Percentiles rank a stretch among this genome's conserved stretches.
Conservation (phyloP, 2,888 invertebrate species). For the Caenorhabditis japonica region DNA sequence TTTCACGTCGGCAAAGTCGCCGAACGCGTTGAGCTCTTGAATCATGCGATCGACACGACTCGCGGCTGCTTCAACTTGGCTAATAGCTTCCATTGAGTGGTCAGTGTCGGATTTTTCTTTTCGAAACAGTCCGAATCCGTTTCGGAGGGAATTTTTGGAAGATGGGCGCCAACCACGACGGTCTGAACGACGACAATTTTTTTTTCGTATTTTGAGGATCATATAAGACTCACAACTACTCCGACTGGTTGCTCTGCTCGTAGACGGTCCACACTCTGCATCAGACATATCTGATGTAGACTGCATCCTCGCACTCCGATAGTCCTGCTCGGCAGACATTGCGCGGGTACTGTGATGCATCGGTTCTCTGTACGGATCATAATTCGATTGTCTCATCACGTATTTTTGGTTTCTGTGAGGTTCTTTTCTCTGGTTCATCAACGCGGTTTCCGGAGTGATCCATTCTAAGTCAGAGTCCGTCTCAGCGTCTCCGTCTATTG, state of each 20-base stretch:
- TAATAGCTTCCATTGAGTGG: constrained; percentile 46
- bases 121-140: constrained; percentile 53
- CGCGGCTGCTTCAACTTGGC: constrained; percentile 72
- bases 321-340: constrained; percentile 41
- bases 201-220: neutral
- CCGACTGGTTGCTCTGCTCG: constrained; percentile 37
- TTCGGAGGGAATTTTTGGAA: constrained; percentile 52
- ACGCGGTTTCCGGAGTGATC: constrained; percentile 67
- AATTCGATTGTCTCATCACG: constrained; percentile 48
- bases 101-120: constrained; percentile 43
- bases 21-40: constrained; percentile 65
- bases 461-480: constrained; percentile 76
- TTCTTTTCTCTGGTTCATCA: constrained; percentile 41
- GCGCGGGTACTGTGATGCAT: constrained; percentile 26
- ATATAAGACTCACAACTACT: constrained; percentile 34
- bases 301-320: constrained; percentile 26
- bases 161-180: constrained; percentile 50
- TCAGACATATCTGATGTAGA: constrained; percentile 38
- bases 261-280: constrained; percentile 15
- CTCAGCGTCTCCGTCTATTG: constrained; percentile 72
- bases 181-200: constrained; percentile 10
- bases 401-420: constrained; percentile 16
- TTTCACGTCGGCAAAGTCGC: constrained; percentile 62
- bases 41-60: constrained; percentile 74
- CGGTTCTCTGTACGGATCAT: constrained; percentile 60